These are phyloP conservation scores for Pangasius larnaudii DNA, from an alignment of 2,797 vertebrate species.

Conservation along the genomic window DNA sequence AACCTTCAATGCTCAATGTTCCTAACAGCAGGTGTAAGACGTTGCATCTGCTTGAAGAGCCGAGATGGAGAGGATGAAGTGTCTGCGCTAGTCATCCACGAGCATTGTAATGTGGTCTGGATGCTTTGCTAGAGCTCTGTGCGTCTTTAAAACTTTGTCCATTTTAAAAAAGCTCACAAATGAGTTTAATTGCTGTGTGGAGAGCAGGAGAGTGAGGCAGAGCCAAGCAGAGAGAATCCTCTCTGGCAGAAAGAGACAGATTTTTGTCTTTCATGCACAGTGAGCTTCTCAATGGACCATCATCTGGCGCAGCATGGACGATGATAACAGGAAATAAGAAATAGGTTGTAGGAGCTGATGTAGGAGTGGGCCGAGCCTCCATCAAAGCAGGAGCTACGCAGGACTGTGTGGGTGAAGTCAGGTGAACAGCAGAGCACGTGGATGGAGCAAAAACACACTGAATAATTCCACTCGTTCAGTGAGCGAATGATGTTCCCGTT, in stretches of 20 bases:
- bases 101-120: not conserved
- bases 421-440: slow-evolving; percentile 38
- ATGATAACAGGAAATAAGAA: not conserved
- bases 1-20: too few species aligned
- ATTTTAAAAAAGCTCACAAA: not conserved
- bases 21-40: too few species aligned
- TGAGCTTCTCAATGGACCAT: slow-evolving; percentile 19
- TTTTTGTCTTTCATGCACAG: slow-evolving; percentile 23
- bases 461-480: slow-evolving; percentile 62
- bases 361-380: not conserved
- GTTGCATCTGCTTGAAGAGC: not conserved
- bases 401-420: slow-evolving; percentile 58
- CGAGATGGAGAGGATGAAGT: not conserved
- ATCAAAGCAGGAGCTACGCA: slow-evolving; percentile 8
- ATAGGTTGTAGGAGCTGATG: not conserved
- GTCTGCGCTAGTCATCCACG: not conserved
- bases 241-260: not conserved
- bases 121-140: not conserved
- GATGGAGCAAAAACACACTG: slow-evolving; percentile 57
- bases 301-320: not conserved
- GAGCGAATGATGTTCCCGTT: slow-evolving; percentile 29
- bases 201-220: not conserved
- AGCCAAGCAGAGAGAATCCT: not conserved
- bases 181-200: not conserved
- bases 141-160: not conserved